phyloP scores from a whole-genome alignment of 2,888 invertebrate species.

The Parnassius mnemosyne region DNA sequence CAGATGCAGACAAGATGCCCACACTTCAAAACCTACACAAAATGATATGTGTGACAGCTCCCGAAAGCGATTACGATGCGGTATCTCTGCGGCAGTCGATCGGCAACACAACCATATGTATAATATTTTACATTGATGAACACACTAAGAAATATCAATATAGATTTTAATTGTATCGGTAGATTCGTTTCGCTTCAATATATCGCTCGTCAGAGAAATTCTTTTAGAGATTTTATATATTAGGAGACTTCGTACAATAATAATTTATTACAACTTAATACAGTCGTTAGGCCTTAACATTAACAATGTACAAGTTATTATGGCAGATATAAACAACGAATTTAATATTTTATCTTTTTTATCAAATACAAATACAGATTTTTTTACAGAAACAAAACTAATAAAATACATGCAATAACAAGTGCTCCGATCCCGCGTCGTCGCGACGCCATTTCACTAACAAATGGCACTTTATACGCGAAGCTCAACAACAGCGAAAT shows the following conservation, averaged over 20 bases:
- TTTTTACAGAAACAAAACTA: constrained; percentile 68
- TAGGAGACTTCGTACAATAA: constrained; percentile 57
- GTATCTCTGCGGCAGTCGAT: constrained; percentile 40
- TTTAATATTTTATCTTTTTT: constrained; percentile 44
- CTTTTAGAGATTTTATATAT: constrained; percentile 27
- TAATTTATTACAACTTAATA: constrained; percentile 67
- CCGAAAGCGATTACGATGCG: constrained; percentile 44
- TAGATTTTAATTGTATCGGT: constrained; percentile 44
- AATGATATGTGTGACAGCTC: constrained; percentile 64
- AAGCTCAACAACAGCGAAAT: constrained; percentile 26
- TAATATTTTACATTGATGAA: constrained; percentile 47
- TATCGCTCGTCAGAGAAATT: constrained; percentile 34
- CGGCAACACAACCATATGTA: constrained; percentile 39
- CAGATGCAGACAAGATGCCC: constrained; percentile 49
- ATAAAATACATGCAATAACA: constrained; percentile 53
- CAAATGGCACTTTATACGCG: constrained; percentile 59
- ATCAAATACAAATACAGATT: constrained; percentile 62
- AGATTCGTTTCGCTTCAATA: constrained; percentile 21
- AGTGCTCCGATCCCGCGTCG: constrained; percentile 46
- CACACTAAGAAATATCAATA: constrained; percentile 56
- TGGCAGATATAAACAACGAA: constrained; percentile 79
- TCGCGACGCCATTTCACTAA: constrained; percentile 33
- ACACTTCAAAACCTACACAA: constrained; percentile 43
- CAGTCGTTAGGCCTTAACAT: constrained; percentile 78
- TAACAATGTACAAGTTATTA: constrained; percentile 76